Evolutionary conservation across 2,113 vertebrate species (phyloP).

Genomic region (Tauraco erythrolophus): DNA sequence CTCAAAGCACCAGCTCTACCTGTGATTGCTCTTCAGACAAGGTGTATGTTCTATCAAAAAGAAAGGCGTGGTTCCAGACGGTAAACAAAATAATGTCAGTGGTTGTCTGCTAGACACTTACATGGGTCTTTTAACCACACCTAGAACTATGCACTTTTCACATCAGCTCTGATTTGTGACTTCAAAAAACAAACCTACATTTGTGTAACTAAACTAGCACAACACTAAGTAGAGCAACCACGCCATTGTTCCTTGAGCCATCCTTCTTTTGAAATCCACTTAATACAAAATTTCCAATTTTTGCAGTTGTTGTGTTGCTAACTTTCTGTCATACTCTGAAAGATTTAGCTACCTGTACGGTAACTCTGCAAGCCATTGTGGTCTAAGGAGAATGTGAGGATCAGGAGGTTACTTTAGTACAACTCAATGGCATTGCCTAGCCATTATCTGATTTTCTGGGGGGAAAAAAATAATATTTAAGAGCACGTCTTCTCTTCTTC

Average conservation of each 20-base stretch:
- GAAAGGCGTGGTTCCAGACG: neutral
- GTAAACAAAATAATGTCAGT: neutral
- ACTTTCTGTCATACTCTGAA: neutral
- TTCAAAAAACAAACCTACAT: neutral
- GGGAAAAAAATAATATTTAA: neutral
- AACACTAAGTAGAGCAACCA: neutral
- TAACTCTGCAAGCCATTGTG: neutral
- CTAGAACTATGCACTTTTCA: neutral
- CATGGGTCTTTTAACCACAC: neutral
- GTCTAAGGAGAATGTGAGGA: neutral
- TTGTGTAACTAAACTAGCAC: neutral
- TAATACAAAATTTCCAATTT: neutral
- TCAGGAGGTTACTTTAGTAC: neutral
- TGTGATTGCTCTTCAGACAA: neutral
- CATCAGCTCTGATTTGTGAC: neutral
- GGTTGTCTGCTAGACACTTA: neutral
- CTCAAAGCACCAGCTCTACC: neutral
- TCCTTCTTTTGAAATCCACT: neutral
- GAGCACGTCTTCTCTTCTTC: neutral
- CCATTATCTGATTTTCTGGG: neutral
- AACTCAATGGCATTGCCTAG: neutral
- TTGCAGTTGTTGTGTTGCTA: neutral
- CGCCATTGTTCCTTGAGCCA: neutral
- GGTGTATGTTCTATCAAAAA: neutral
- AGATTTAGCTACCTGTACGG: neutral